Evolutionary conservation across 1,140 invertebrate genomes (phyloP).

Genomic region (Camponotus vicinus): DNA sequence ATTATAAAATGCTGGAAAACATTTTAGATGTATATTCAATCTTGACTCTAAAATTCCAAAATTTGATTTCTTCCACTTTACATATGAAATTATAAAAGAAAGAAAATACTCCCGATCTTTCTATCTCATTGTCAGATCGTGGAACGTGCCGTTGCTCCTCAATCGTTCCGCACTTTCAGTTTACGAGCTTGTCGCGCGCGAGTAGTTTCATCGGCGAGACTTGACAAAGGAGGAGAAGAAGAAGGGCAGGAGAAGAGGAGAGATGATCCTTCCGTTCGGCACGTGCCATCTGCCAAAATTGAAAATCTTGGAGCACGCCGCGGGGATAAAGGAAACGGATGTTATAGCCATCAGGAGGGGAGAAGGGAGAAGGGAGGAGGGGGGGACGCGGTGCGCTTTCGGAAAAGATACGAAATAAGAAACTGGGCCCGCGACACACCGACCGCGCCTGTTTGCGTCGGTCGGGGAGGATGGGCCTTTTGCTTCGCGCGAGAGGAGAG

Average conservation of each 20-base stretch:
- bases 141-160: slow-evolving; percentile 4
- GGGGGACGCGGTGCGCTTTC: slow-evolving; percentile 9
- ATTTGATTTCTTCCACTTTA: neutral
- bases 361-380: neutral
- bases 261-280: slow-evolving; percentile 53
- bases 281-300: slow-evolving; percentile 63
- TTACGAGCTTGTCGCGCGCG: slow-evolving; percentile 50
- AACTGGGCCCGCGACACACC: slow-evolving; percentile 54
- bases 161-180: neutral
- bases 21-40: neutral
- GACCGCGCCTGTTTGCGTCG: slow-evolving; percentile 56
- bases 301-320: slow-evolving; percentile 55
- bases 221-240: slow-evolving; percentile 41
- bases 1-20: neutral
- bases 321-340: slow-evolving; percentile 38
- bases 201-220: slow-evolving; percentile 31
- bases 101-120: neutral
- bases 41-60: neutral
- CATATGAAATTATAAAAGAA: neutral
- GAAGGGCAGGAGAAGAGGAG: neutral
- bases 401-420: slow-evolving; percentile 63
- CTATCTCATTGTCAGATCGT: neutral
- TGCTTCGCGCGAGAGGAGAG: slow-evolving; percentile 59
- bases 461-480: slow-evolving; percentile 69
- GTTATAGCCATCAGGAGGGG: slow-evolving; percentile 12